A percentile compares a stretch with the other conserved stretches of the same genome.
Evolutionary conservation across 2,888 invertebrate genomes (phyloP).

Genomic region (Crocallis elinguaria): DNA sequence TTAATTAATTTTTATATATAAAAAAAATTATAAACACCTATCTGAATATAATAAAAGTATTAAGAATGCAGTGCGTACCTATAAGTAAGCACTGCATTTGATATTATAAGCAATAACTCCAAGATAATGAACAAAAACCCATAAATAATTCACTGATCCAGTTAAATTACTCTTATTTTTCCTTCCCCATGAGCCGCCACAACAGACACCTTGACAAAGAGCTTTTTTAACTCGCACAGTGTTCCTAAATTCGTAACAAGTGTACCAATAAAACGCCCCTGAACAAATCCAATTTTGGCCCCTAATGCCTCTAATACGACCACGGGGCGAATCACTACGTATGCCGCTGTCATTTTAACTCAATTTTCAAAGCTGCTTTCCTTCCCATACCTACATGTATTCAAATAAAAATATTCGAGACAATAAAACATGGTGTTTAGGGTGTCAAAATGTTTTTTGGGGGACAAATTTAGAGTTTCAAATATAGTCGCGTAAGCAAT

Average conservation of each 20-base stretch:
- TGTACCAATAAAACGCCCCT: constrained; percentile 81
- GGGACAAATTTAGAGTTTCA: constrained; percentile 64
- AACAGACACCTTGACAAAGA: constrained; percentile 53
- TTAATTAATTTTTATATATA: too few species aligned
- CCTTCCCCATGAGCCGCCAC: too few species aligned
- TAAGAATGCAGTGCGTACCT: too few species aligned
- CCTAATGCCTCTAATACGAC: constrained; percentile 82
- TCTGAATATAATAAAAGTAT: too few species aligned
- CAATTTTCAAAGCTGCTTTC: constrained; percentile 73
- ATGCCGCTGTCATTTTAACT: constrained; percentile 84
- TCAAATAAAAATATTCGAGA: constrained; percentile 77
- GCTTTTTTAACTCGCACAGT: constrained; percentile 66
- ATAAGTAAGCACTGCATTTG: not conserved
- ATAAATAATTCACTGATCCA: constrained; percentile 38
- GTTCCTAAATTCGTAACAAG: constrained; percentile 78
- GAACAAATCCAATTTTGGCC: constrained; percentile 81
- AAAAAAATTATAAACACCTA: not conserved
- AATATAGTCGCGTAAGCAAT: constrained; percentile 73
- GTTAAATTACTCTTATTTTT: constrained; percentile 37
- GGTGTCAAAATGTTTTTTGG: constrained; percentile 71
- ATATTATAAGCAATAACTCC: constrained; percentile 6
- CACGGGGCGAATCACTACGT: constrained; percentile 83
- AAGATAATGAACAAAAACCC: constrained; percentile 23
- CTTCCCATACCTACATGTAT: constrained; percentile 45
- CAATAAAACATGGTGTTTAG: constrained; percentile 76